Evolutionary conservation across 1,140 invertebrate species (phyloP), one percentile per base, ranked within the genome.

Genomic region (Episyrphus balteatus): DNA sequence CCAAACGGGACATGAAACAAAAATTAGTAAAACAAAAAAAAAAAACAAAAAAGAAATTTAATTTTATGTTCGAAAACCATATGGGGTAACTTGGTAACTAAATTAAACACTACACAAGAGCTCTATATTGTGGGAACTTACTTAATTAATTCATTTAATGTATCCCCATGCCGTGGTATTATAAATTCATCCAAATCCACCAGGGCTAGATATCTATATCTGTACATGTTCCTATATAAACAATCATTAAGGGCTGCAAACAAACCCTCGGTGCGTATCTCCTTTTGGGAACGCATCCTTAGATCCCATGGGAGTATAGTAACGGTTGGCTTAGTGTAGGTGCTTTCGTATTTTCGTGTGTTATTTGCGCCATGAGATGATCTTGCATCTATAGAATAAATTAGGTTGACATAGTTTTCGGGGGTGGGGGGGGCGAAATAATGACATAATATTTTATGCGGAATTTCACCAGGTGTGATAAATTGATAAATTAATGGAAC

Each of bases 201-300:
- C 30, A 94, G 76, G 1, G 89, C 77, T 12, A 92, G 73, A 68
- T 88, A 89, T 34, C 83, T 80, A 51, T 80, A 88, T 12, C 70
- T 73, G 50, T 86, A 84, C 84, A 93, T 91, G 18, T 84, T 86
- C 51, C 92, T 73, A 71, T 94, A 93, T 33, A 95, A 75, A 65
- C 92, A 96, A 71, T 96, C 91, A 68, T 96, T 94, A 36, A 94
- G 77, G 0, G 90, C 88, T 1, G 88, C 90, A 62, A 95, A 92
- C 39, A 92, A 75, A 3, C 88, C 89, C 66, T 94, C 90, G 1
- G 92, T 95, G 51, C 90, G 79, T 51, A 94, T 94, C 66, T 95
- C 90, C 57, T 83, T 82, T 66, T 93, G 88, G 1, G 88, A 92
- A 21, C 82, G 72, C 71, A 96, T 88, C 44, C 92, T 85, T 39